Base-by-base conservation (phyloP, 2,797 vertebrate species). In the Ciconia nigra region DNA sequence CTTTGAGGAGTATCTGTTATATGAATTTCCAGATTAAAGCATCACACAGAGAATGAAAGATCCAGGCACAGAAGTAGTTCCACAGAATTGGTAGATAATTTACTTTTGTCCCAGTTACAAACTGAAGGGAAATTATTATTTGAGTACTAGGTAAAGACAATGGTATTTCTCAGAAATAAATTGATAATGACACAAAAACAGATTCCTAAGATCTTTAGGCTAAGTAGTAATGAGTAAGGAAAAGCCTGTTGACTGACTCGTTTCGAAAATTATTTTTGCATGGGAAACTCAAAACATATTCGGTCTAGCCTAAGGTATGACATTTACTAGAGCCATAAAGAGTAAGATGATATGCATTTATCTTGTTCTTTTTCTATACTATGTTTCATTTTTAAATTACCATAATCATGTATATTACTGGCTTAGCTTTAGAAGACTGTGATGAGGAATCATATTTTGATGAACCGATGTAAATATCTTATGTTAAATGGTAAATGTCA, bases 271-370 rank as follows among this genome's bases (percentile, higher is more conserved):
- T 49, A 96, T 91, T 97, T 97, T 98, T 98, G 87, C 96, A 96
- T 65, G 94, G 97, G 93, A 97, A 98, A 97, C 92, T 97, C 93
- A 94, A 87, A 98, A 96, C 11, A 4, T 96, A 98, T 98, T 97
- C 42, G 25, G 85, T 96, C 90, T 98, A 98, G 98, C 98, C 97
- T 98, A 97, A 97, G 97, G 98, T 98, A 94, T 67, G 63, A 95
- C 97, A 98, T 98, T 98, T 98, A 98, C 97, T 98, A 91, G 94
- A 97, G 94, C 86, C 95, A 97, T 98, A 97, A 98, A 98, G 90
- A 92, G 85, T 93, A 89, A 97, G 97, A 98, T 94, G 81, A 98
- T 97, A 92, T 25, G 72, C 94, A 96, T 98, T 98, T 97, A 97
- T 98, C 97, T 97, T 92, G 84, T 96, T 97, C 89, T 96, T 97